phyloP scores from a whole-genome alignment of 2,797 vertebrate genomes.

The Paratrypauchen microcephalus region DNA sequence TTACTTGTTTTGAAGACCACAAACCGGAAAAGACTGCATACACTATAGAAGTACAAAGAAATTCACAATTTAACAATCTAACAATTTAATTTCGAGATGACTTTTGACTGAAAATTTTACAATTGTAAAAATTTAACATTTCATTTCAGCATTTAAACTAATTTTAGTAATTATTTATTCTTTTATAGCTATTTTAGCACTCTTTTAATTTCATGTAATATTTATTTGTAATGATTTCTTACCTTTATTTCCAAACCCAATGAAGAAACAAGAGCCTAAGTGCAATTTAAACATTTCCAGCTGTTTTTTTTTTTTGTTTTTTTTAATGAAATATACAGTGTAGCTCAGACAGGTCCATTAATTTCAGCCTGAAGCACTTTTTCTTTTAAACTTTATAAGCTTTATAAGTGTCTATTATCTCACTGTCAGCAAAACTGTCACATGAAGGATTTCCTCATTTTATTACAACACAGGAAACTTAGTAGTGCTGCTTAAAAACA shows the following conservation, averaged over 20 bases:
- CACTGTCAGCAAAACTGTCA: not conserved
- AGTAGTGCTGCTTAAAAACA: constrained; percentile 11
- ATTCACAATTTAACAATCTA: not conserved
- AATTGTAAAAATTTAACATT: constrained; percentile 5
- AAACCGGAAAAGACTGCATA: not conserved
- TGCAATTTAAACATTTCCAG: not conserved
- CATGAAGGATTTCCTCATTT: constrained; percentile 28
- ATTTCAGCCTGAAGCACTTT: constrained; percentile 4
- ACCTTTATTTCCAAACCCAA: constrained; percentile 1
- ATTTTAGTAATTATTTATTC: constrained; percentile 41
- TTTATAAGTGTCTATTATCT: not conserved
- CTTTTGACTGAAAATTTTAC: not conserved
- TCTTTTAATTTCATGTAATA: not conserved
- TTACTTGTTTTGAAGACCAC: constrained; percentile 53
- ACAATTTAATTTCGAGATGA: constrained; percentile 2
- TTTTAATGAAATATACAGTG: not conserved
- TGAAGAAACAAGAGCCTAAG: constrained; percentile 9
- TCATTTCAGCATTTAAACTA: constrained; percentile 4
- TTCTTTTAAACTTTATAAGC: not conserved
- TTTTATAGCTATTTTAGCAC: constrained; percentile 20
- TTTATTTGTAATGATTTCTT: not conserved
- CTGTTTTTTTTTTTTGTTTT: too few species aligned
- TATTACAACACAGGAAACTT: not conserved
- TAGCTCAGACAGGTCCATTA: not conserved
- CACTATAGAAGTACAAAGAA: not conserved